phyloP scores from a whole-genome alignment of 2,113 vertebrate species.

The Ophthalmolycus amberensis region DNA sequence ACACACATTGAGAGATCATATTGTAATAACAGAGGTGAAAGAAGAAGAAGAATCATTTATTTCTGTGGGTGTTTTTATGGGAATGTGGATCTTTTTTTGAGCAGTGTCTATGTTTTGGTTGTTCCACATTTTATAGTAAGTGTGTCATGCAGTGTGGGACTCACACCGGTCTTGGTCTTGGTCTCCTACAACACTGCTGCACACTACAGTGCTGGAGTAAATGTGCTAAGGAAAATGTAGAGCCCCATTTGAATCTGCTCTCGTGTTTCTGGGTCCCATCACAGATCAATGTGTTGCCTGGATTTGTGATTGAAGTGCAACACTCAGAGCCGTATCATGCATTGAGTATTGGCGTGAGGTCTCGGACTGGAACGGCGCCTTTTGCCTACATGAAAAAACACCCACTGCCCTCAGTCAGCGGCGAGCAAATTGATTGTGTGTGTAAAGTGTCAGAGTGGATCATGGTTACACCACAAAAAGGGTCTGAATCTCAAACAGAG shows the following conservation, averaged over 20 bases:
- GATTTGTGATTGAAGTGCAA: conserved; percentile 19
- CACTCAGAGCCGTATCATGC: conserved; percentile 30
- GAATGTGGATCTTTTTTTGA: no score
- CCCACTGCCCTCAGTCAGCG: conserved; percentile 41
- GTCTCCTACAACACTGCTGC: no score
- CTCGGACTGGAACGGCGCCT: conserved; percentile 41
- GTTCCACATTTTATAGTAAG: no score
- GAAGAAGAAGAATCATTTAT: no score
- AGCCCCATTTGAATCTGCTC: neutral
- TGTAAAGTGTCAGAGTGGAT: conserved; percentile 54
- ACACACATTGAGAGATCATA: no score
- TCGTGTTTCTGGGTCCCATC: neutral
- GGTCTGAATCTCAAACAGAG: conserved; percentile 45
- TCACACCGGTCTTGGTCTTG: no score
- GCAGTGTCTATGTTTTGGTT: no score
- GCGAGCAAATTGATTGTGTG: conserved; percentile 60
- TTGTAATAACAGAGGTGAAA: no score
- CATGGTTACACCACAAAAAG: conserved; percentile 33
- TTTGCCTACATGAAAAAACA: conserved; percentile 51
- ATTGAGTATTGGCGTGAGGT: conserved; percentile 48
- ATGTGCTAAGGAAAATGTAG: neutral
- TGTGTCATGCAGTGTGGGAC: no score
- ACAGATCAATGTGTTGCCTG: neutral
- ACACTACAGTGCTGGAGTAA: neutral
- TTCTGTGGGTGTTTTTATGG: no score